Base-by-base conservation (phyloP, 1,140 invertebrate species). In the Aphaenogaster ashmeadi region DNA sequence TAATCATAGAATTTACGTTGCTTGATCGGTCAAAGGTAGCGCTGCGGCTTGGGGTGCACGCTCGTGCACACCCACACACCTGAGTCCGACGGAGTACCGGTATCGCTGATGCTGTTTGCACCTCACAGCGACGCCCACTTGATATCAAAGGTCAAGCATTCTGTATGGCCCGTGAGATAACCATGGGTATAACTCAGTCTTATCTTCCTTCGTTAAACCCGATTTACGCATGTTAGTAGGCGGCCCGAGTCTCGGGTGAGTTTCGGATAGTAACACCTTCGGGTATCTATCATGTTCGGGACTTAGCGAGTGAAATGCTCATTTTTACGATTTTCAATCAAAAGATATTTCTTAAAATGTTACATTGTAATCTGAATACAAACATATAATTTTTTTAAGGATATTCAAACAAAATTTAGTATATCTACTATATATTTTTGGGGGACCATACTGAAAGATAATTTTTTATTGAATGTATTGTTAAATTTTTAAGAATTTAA, bases 1-100 rank as follows among this genome's bases (percentile, higher is more conserved):
- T 89, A 92, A 93, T 92, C 92, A 92, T 64, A 87, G 88, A 93
- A 92, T 91, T 92, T 92, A 92, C 85, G 87, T 88, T 91, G 89
- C 89, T 91, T 86, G 90, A 90, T 87, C 88, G 92, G 86, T 92
- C 92, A 93, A 93, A 93, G 89, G 74, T 79, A 77, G 38, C 41
- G 7, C 27, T 78, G 54, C 41, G 58, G 78, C 56, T 58, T 41
- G 50, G 36, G 38, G 33, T 67, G 41, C 50, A 44, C 18, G 15
- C 71, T 69, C 50, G 54, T 13, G 69, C 75, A 33, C 60, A 56
- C 60, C n/a, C 50, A 81, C 62, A 88, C 80, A 89, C 38, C 67
- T 71, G 50, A 79, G 71, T 56, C n/a, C 64, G 44, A 64, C 58
- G 21, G 47, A 87, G 78, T 75, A 62, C 44, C 44, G 75, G 54